Conservation (phyloP, 2,797 vertebrate species). For the Clamator glandarius region DNA sequence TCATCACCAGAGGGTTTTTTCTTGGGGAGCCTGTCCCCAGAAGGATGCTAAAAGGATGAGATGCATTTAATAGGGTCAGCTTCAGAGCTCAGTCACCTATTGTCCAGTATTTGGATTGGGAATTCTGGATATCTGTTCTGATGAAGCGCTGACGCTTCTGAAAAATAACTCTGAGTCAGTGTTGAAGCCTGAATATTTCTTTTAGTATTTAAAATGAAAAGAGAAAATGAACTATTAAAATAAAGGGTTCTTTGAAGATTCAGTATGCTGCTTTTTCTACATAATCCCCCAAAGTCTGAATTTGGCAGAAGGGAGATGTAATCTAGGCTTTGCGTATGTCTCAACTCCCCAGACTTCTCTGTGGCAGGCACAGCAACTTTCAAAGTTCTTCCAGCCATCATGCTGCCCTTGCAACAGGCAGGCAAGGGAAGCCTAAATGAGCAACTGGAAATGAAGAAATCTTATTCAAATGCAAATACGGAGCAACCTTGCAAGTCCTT, state of each 20-base stretch:
- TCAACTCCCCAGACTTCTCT: not conserved
- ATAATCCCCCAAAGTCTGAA: not conserved
- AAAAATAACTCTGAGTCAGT: not conserved
- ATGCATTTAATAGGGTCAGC: not conserved
- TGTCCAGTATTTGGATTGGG: not conserved
- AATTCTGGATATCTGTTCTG: not conserved
- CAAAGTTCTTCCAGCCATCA: not conserved
- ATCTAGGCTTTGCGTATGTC: not conserved
- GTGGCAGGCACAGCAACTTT: not conserved
- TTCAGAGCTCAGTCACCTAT: rapidly evolving
- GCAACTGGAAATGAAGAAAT: not conserved
- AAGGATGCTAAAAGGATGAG: not conserved
- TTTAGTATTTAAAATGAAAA: not conserved
- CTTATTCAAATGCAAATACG: not conserved
- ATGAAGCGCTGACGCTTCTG: not conserved
- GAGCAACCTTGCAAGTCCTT: not conserved
- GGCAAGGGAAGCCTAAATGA: not conserved
- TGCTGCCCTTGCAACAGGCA: not conserved
- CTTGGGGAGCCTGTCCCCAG: not conserved
- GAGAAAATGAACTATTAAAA: not conserved
- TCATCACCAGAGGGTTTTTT: not conserved
- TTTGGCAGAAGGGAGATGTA: not conserved
- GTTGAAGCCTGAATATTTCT: not conserved
- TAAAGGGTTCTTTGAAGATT: not conserved
- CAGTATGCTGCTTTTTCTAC: not conserved